These are phyloP conservation scores for Drosophila infuscata DNA, from an alignment of 2,888 invertebrate genomes.

Conservation along the genomic window DNA sequence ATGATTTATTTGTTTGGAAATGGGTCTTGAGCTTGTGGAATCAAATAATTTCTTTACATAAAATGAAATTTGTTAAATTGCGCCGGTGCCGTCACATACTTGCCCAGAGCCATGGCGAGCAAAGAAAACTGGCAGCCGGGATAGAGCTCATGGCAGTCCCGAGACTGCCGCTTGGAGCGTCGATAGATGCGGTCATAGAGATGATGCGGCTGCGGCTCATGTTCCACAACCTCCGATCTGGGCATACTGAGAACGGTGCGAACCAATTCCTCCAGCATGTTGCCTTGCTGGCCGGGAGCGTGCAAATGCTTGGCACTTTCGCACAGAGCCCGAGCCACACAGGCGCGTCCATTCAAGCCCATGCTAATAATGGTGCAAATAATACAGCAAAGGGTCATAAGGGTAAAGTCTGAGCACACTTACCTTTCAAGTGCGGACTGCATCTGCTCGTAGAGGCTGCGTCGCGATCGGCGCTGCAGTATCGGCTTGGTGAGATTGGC, in stretches of 20 bases:
- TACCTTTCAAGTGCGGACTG: conserved; percentile 90
- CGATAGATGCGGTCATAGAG: conserved; percentile 89
- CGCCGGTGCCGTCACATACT: conserved; percentile 72
- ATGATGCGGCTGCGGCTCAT: conserved; percentile 86
- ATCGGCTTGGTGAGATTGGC: conserved; percentile 66
- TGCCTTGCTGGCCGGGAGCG: conserved; percentile 86
- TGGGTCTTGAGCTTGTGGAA: neutral
- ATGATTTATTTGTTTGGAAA: neutral
- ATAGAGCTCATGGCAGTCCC: conserved; percentile 86
- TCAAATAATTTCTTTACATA: conserved; percentile 49
- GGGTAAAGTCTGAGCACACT: conserved; percentile 56
- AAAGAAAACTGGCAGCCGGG: conserved; percentile 90
- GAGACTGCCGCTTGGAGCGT: conserved; percentile 85
- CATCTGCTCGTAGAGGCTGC: conserved; percentile 89
- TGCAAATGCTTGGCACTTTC: conserved; percentile 88
- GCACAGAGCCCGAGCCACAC: conserved; percentile 89
- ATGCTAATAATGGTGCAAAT: conserved; percentile 86
- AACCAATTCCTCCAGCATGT: conserved; percentile 90
- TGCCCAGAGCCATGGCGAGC: conserved; percentile 89
- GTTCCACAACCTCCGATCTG: conserved; percentile 16
- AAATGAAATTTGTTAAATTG: conserved; percentile 64
- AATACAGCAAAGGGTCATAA: neutral
- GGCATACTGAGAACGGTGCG: conserved; percentile 87
- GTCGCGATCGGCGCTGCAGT: conserved; percentile 86
- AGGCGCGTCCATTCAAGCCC: conserved; percentile 90